phyloP scores from a whole-genome alignment of 1,140 invertebrate species.

The Calliopsis andreniformis region DNA sequence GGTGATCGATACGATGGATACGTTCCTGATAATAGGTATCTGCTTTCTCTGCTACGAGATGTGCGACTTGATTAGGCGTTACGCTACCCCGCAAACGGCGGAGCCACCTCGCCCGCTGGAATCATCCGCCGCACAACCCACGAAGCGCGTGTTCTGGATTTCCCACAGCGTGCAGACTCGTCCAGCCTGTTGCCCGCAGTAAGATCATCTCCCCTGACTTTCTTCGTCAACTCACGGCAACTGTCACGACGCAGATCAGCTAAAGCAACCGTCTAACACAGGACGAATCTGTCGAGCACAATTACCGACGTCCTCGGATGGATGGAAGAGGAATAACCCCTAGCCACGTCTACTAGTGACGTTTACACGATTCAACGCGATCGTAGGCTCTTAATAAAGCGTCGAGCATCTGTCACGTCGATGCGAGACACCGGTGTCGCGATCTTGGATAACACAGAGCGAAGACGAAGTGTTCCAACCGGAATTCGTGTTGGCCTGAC shows the following conservation, averaged over 20 bases:
- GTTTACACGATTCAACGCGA: constrained; percentile 12
- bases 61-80: constrained; percentile 79
- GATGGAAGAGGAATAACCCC: too few relatives aligned
- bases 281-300: too few relatives aligned
- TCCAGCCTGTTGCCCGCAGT: constrained; percentile 64
- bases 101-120: constrained; percentile 65
- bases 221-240: neutral
- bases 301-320: too few relatives aligned
- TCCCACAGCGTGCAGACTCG: constrained; percentile 70
- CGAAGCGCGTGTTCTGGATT: constrained; percentile 75
- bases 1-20: constrained; percentile 78
- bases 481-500: constrained; percentile 16
- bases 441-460: neutral
- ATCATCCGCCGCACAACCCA: constrained; percentile 56
- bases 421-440: neutral
- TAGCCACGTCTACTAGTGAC: neutral
- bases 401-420: neutral
- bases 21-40: constrained; percentile 82
- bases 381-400: neutral
- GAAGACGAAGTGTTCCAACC: neutral
- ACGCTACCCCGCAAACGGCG: constrained; percentile 68
- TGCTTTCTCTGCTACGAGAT: constrained; percentile 83
- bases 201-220: constrained; percentile 11
- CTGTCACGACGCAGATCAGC: neutral
- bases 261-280: too few relatives aligned